Conservation (phyloP, 2,888 invertebrate species). For the Limnephilus marmoratus region DNA sequence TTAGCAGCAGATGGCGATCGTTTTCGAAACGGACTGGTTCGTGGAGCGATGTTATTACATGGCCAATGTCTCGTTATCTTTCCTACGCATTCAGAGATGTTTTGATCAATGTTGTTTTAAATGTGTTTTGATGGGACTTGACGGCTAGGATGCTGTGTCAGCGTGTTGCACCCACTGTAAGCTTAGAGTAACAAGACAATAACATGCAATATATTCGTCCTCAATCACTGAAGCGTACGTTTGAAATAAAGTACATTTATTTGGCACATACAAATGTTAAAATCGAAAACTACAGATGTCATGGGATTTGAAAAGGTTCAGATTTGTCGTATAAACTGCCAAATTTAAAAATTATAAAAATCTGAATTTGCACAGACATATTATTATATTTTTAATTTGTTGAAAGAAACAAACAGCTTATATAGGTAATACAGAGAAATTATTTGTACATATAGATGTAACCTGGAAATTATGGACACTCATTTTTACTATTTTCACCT, state of each 20-base stretch:
- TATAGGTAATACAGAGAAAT: too few species aligned
- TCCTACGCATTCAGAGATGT: slow-evolving; percentile 41
- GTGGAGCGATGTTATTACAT: not conserved
- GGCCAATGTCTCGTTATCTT: slow-evolving; percentile 40
- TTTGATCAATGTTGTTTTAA: slow-evolving; percentile 11
- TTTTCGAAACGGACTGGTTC: slow-evolving; percentile 41
- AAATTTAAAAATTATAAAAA: too few species aligned
- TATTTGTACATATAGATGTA: too few species aligned
- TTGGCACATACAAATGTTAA: not conserved
- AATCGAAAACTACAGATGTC: too few species aligned
- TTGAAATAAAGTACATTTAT: not conserved
- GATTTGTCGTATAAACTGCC: too few species aligned
- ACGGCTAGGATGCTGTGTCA: not conserved
- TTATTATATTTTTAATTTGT: too few species aligned
- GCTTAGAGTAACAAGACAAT: too few species aligned
- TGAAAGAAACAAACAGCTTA: too few species aligned
- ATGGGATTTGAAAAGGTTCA: too few species aligned
- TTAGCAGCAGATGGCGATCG: slow-evolving; percentile 35
- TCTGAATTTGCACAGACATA: too few species aligned
- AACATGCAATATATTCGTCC: not conserved
- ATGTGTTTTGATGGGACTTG: not conserved
- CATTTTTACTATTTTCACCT: too few species aligned
- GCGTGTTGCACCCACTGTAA: not conserved
- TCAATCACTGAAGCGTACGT: not conserved
- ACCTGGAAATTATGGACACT: too few species aligned